Percentiles rank a stretch among this genome's conserved stretches.
phyloP scores from a whole-genome alignment of 2,888 invertebrate species.

The Synergus japonicus region DNA sequence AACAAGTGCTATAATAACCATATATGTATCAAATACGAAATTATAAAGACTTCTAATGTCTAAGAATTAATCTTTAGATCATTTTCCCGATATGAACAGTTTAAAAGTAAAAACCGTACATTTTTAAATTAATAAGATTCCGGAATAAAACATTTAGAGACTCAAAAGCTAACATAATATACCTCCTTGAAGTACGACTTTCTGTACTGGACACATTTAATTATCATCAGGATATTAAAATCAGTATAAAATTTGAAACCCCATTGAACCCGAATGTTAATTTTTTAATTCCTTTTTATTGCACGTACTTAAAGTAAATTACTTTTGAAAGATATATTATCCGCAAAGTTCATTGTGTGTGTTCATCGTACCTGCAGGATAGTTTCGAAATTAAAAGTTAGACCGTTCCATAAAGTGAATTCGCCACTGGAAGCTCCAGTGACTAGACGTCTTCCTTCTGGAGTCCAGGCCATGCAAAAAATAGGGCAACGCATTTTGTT shows the following conservation, averaged over 20 bases:
- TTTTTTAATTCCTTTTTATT: background rate
- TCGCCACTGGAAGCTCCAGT: constrained; percentile 99
- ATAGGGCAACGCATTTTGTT: constrained; percentile 99
- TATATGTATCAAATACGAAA: background rate
- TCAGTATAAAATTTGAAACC: background rate
- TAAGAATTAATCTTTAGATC: too few relatives aligned
- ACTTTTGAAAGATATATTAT: background rate
- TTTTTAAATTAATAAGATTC: too few relatives aligned
- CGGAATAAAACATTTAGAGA: too few relatives aligned
- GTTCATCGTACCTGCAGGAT: constrained; percentile 90
- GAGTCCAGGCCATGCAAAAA: constrained; percentile 99
- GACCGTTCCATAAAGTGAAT: constrained; percentile 99
- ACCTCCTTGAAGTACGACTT: too few relatives aligned
- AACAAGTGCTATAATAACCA: background rate
- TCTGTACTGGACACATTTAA: background rate
- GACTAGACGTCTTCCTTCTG: constrained; percentile 97
- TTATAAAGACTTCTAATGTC: too few relatives aligned
- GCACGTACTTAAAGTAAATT: too few relatives aligned
- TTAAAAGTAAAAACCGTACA: too few relatives aligned
- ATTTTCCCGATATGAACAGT: too few relatives aligned
- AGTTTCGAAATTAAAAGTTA: constrained; percentile 99
- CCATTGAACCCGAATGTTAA: background rate
- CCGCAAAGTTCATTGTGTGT: background rate
- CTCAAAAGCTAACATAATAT: too few relatives aligned
- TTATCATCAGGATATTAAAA: background rate